Base-by-base conservation (phyloP, 1,140 invertebrate genomes). In the Marisa cornuarietis region DNA sequence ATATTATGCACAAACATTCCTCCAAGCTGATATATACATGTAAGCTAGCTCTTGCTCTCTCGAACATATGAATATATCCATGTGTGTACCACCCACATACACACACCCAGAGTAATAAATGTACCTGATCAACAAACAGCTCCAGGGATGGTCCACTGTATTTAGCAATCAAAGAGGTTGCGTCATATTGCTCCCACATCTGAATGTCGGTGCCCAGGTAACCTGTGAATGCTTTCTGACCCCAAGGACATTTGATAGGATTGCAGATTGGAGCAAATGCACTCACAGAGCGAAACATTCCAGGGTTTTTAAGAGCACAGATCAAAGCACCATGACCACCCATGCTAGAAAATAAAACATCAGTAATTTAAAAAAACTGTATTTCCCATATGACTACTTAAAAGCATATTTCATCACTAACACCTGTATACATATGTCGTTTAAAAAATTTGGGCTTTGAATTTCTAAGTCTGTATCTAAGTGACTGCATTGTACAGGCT, bases 241-340 rank as follows among this genome's bases (percentile, higher is more conserved):
- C 98, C 97, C 97, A 99, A 8, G 94, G 93, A 86, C 95, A 95
- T 65, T 94, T 91, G 20, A 92, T 93, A 0, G 98, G 97, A 92
- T 99, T 98, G 74, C 94, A 94, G 87, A 99, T 99, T 0, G 98
- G 97, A 31, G 98, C 94, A 93, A 99, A 99, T n/a, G 96, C 96
- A 80, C 97, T 98, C 0, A 98, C 97, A 63, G 95, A 95, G 84
- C 94, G 94, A 90, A 96, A 99, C 79, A 95, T 92, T 10, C 95
- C 95, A 42, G 97, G 98, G 91, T 98, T 98, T 90, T 97, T 97
- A 31, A 99, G 91, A 24, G 95, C 95, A 90, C 95, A 96, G 58
- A 98, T 95, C 42, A 99, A 90, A 51, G 98, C 98, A 51, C 98
- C 98, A 92, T 99, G 97, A 76, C 98, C 98, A 76, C 98, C 98